Evolutionary conservation across 2,888 invertebrate genomes (phyloP).

Genomic region (Limnephilus lunatus): DNA sequence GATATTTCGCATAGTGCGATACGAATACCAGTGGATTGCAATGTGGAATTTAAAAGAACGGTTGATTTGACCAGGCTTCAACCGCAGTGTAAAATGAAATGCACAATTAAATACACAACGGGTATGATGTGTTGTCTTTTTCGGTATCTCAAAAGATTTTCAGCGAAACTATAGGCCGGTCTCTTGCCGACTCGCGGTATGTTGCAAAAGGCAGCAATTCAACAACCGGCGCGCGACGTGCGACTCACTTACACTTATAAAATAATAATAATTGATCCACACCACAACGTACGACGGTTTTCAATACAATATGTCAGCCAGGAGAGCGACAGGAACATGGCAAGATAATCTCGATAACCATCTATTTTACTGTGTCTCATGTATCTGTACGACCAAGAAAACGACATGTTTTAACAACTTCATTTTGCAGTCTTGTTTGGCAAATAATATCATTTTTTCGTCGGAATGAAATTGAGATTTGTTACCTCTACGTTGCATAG

Average conservation of each 20-base stretch:
- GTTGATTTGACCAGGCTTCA: too few relatives aligned
- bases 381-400: neutral
- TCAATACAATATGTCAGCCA: neutral
- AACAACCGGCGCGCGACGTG: neutral
- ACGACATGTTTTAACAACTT: neutral
- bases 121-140: too few relatives aligned
- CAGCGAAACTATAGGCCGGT: too few relatives aligned
- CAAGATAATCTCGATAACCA: neutral
- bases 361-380: neutral
- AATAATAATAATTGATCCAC: neutral
- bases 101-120: too few relatives aligned
- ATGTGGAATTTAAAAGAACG: too few relatives aligned
- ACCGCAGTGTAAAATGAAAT: too few relatives aligned
- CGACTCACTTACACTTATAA: neutral
- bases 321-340: neutral
- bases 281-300: neutral
- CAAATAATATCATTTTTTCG: neutral
- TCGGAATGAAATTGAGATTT: too few relatives aligned
- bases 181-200: neutral
- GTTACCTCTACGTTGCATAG: too few relatives aligned
- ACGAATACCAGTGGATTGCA: too few relatives aligned
- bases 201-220: neutral
- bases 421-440: neutral
- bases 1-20: too few relatives aligned
- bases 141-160: too few relatives aligned